Evolutionary conservation across 2,113 vertebrate species (phyloP), one percentile per base, ranked within the genome.

Genomic region (Syngnathoides biaculeatus): DNA sequence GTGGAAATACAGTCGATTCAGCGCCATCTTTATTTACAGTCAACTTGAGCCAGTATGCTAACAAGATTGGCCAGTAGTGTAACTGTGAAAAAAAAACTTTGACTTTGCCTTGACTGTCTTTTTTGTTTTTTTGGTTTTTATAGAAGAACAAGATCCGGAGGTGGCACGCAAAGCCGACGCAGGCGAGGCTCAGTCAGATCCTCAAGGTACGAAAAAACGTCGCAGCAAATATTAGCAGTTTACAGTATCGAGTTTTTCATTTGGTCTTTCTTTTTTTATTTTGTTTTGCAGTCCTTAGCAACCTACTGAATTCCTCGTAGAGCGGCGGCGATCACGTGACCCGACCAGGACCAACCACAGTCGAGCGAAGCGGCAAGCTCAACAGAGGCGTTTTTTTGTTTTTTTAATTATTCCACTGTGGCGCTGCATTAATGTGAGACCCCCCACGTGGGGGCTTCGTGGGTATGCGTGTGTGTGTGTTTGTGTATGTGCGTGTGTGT

Each of bases 91-190:
- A 64, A 55, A n/a, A n/a, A n/a, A n/a, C n/a, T n/a, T n/a, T n/a
- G 53, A 22, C 39, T 47, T 45, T 20, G 8, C 17, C 15, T 17
- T 57, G 5, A 55, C 40, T 38, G 30, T 26, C 60, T 69, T 11
- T 67, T 59, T 73, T 55, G 1, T 56, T 13, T 45, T 66, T n/a
- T n/a, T n/a, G n/a, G n/a, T n/a, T n/a, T n/a, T n/a, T n/a, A n/a
- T n/a, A n/a, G n/a, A n/a, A 83, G 77, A 84, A 78, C 84, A 79
- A 0, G 89, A 91, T 64, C 81, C 84, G 15, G 91, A 91, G 60
- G 85, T 72, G 10, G 84, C 75, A 11, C 84, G 80, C 65, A 92
- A 89, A 76, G 82, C 77, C 19, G 84, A 89, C 13, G 58, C 76
- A 53, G 74, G 75, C 22, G 88, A 85, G 66, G 86, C 77, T 26